Percentiles rank a stretch among this genome's conserved stretches.
Conservation (phyloP, 2,797 vertebrate species). For the Babyrousa celebensis region DNA sequence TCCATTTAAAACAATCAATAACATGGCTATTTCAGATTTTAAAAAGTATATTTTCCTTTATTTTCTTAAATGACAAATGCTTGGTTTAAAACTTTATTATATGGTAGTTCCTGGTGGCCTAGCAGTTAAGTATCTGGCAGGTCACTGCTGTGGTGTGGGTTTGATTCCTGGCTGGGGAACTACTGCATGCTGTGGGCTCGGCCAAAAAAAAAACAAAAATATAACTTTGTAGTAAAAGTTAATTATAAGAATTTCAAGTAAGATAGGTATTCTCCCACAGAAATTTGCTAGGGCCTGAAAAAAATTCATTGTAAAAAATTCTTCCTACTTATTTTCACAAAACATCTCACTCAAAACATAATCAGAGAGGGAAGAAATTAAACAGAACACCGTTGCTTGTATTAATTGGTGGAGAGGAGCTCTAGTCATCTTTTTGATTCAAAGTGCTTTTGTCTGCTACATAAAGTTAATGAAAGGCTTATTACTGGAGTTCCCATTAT, state of each 20-base stretch:
- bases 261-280: not conserved
- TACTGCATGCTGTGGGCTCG: too few relatives aligned
- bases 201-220: too few relatives aligned
- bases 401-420: not conserved
- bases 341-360: not conserved
- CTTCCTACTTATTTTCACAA: not conserved
- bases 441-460: not conserved
- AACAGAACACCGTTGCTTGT: not conserved
- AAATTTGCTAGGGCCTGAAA: not conserved
- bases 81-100: not conserved
- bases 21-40: not conserved
- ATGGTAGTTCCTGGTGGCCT: too few relatives aligned
- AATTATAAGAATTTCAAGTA: constrained; percentile 1
- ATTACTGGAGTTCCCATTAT: too few relatives aligned
- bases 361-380: not conserved
- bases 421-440: not conserved
- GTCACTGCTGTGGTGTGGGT: too few relatives aligned
- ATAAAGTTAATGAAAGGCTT: not conserved
- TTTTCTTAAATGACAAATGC: not conserved
- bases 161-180: too few relatives aligned
- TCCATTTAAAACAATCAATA: not conserved
- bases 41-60: not conserved
- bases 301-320: not conserved
- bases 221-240: not conserved
- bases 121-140: too few relatives aligned